These are phyloP conservation scores for Polyodon spathula DNA, from an alignment of 2,113 vertebrate species.

Conservation along the genomic window DNA sequence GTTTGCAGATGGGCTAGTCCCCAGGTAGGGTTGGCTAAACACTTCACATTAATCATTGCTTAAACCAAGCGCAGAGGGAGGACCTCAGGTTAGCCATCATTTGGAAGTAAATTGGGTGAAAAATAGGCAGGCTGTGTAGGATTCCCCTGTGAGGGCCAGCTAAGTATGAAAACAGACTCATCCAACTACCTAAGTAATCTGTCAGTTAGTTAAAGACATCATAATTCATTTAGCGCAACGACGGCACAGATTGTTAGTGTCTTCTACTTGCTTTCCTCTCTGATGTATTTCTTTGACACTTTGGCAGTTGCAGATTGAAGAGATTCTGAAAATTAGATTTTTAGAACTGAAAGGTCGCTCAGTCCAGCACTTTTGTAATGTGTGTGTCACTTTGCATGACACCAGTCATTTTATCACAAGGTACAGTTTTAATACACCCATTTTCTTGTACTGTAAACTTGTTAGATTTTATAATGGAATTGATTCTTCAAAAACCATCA, in stretches of 20 bases:
- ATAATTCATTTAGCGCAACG: slow-evolving; percentile 77
- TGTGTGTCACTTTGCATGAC: too few species aligned
- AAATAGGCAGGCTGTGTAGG: slow-evolving; percentile 72
- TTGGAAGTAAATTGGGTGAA: slow-evolving; percentile 99
- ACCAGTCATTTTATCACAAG: too few species aligned
- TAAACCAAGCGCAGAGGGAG: slow-evolving; percentile 88
- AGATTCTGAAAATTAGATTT: slow-evolving; percentile 13
- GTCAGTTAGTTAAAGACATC: slow-evolving; percentile 91
- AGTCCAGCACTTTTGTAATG: neutral
- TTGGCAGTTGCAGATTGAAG: slow-evolving; percentile 18
- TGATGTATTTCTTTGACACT: slow-evolving; percentile 34
- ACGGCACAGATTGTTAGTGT: slow-evolving; percentile 46
- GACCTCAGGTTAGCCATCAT: slow-evolving; percentile 97
- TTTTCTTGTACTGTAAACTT: too few species aligned
- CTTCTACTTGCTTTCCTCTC: slow-evolving; percentile 54
- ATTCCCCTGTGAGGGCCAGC: slow-evolving; percentile 72
- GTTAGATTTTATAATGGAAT: too few species aligned
- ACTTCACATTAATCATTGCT: slow-evolving; percentile 99
- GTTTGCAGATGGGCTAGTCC: slow-evolving; percentile 90
- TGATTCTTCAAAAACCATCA: too few species aligned
- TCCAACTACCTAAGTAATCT: slow-evolving; percentile 85
- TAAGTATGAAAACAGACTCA: slow-evolving; percentile 68
- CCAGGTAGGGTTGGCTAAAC: slow-evolving; percentile 87
- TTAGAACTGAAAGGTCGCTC: slow-evolving; percentile 18
- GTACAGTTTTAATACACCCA: too few species aligned